Evolutionary conservation across 2,888 invertebrate species (phyloP), one percentile per base, ranked within the genome.

Genomic region (Leptopilina drosophilae): DNA sequence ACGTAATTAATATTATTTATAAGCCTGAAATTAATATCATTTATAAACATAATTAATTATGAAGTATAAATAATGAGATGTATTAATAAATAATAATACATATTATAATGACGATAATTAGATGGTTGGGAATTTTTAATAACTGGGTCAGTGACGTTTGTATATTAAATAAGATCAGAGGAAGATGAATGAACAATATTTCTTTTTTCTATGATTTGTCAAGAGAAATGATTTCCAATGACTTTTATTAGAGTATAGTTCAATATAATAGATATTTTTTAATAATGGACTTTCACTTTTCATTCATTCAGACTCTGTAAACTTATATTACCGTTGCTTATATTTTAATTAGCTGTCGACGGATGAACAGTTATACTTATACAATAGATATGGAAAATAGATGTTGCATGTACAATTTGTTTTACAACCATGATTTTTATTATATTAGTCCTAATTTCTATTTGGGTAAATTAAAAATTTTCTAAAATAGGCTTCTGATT

Each of bases 321-420:
- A 7, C 6, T 62, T 15, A 62, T 62, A 62, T 62, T 62, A 9
- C 62, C 62, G 15, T 62, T 62, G 15, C 20, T n/a, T 62, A 49
- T 62, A 62, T 62, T 62, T 62, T 62, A 62, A 62, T 62, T 62
- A n/a, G 7, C 62, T 62, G 15, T 62, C 15, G 62, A 62, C 62
- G 20, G 7, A 15, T 15, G 20, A 62, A 20, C 62, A 15, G 62
- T 62, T 62, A 62, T 15, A 20, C 20, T 62, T 62, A 62, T 9
- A 49, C 12, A 49, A 11, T 11, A 12, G 1, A 49, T 49, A 49
- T 46, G 9, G 49, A 49, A 49, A 20, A 62, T 62, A 20, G 20
- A 62, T 62, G 20, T 5, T 62, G 6, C 20, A 62, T 4, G 49
- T 42, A 42, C 42, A 42, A 8, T 42, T 42, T 42, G 7, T 42